Percentiles rank a stretch among this genome's conserved stretches.
These are phyloP conservation scores for Anthopleura sola DNA, from an alignment of 64 coral and sea anemone genomes.

Conservation along the genomic window DNA sequence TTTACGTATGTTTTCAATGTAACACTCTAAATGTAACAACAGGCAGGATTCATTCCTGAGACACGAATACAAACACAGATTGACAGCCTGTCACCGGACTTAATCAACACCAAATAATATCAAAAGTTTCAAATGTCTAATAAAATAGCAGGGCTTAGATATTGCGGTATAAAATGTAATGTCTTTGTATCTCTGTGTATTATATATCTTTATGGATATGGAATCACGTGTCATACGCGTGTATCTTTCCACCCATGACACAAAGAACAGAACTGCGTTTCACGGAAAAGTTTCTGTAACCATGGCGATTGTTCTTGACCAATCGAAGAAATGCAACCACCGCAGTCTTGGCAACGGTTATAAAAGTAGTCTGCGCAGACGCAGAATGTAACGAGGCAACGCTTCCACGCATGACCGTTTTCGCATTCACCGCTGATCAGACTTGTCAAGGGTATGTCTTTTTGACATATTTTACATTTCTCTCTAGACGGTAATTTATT, in stretches of 20 bases:
- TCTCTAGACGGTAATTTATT: background rate
- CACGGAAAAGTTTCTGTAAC: background rate
- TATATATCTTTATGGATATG: background rate
- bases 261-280: background rate
- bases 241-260: constrained; percentile 15
- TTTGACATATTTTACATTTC: background rate
- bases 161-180: background rate
- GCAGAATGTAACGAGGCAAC: background rate
- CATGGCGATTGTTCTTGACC: constrained; percentile 6
- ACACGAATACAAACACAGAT: background rate
- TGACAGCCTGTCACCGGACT: background rate
- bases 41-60: background rate
- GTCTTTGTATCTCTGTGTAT: background rate
- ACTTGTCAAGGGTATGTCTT: background rate
- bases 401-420: constrained; percentile 14
- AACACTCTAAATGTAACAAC: no score
- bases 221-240: background rate
- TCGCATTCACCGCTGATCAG: background rate
- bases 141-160: background rate
- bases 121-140: background rate
- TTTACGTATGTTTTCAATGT: background rate
- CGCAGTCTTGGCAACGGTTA: constrained; percentile 21
- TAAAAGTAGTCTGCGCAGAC: constrained; percentile 1
- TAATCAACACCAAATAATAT: background rate
- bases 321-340: constrained; percentile 13